Base-by-base conservation (phyloP, 2,888 invertebrate species). In the Dusona sp. region DNA sequence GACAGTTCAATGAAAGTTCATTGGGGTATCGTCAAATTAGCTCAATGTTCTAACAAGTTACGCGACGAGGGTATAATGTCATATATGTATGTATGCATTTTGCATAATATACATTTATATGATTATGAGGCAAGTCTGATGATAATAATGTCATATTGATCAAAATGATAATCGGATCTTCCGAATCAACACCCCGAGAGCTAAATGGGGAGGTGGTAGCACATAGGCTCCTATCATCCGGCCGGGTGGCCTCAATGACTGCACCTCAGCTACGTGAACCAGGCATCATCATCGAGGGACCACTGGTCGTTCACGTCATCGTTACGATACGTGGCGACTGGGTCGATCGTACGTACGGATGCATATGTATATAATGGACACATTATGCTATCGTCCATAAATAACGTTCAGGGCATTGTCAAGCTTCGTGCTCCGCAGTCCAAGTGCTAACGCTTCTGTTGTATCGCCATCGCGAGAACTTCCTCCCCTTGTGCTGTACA, bases 371-470 rank as follows among this genome's bases (percentile, higher is more conserved):
- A 65, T 42, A 48, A 67, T 25, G 61, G 48, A 33, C 51, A 51
- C 74, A 80, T 88, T 88, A 86, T 81, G 83, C 86, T 64, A 80
- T 88, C 73, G 88, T 79, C 84, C 83, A 88, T 88, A 85, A 88
- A 86, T 85, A 88, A 88, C 75, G 79, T 75, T 67, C 70, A 29
- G 82, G 74, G 79, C 81, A 88, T 88, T 88, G 88, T 88, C 85
- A 82, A 83, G 86, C 86, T 85, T 68, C 74, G 74, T 68, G 72
- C 81, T 83, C 72, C 73, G 68, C 54, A 54, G 57, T 82, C n/a
- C 57, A 57, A 54, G 42, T 54, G 29, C 33, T 42, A 57, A 72
- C 61, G 61, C 6, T 29, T 68, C 74, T 68, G 74, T 51, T 68
- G 54, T 61, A 54, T 29, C 45, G 1, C 45, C 22, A 57, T 19